phyloP scores from a whole-genome alignment of 37 sponge, comb jelly and placozoan species.

The Amphimedon queenslandica region DNA sequence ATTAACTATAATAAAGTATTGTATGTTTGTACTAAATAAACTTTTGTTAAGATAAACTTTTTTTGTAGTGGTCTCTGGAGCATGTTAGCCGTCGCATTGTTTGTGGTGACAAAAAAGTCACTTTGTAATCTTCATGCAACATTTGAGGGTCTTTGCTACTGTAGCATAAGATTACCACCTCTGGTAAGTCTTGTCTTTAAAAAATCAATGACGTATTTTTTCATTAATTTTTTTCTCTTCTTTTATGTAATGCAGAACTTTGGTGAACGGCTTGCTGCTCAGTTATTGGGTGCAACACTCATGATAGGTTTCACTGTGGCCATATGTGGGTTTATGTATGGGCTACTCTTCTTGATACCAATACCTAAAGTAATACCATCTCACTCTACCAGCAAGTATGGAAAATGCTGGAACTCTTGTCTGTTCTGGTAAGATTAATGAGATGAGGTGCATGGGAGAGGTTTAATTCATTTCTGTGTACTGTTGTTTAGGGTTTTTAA shows the following conservation, averaged over 20 bases:
- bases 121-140: slow-evolving; percentile 74
- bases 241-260: slow-evolving; percentile 16
- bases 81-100: slow-evolving; percentile 58
- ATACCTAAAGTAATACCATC: slow-evolving; percentile 20
- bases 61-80: slow-evolving; percentile 74
- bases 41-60: neutral
- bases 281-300: slow-evolving; percentile 51
- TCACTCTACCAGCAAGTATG: neutral
- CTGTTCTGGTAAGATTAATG: neutral
- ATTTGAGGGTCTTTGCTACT: slow-evolving; percentile 79
- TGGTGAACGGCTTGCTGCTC: slow-evolving; percentile 47
- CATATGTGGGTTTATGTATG: slow-evolving; percentile 43
- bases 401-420: neutral
- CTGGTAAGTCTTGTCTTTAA: slow-evolving; percentile 35
- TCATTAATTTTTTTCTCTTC: neutral
- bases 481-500: neutral
- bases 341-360: slow-evolving; percentile 57
- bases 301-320: slow-evolving; percentile 48
- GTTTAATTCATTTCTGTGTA: neutral
- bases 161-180: slow-evolving; percentile 58
- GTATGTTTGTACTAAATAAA: too few species aligned
- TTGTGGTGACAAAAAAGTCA: neutral
- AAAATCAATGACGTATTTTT: neutral
- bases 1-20: neutral
- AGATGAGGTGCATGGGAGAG: neutral